Evolutionary conservation across 2,888 invertebrate species (phyloP), one percentile per base, ranked within the genome.

Genomic region (Sarcophaga variegata): DNA sequence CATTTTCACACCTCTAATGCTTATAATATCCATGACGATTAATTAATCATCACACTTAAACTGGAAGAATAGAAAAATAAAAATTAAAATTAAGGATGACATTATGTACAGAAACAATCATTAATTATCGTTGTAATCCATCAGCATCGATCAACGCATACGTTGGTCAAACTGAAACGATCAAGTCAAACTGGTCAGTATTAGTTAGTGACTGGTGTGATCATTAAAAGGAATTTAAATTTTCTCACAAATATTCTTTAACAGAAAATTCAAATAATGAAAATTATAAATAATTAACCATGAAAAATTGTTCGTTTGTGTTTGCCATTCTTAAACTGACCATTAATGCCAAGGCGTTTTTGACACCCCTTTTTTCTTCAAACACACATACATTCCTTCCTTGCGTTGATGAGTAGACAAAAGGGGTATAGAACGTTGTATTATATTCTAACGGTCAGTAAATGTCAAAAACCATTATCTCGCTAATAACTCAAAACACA

Each of bases 401-500:
- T 49, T 64, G 54, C 27, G 54, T 54, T 54, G 54, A 54, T 54
- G 54, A 54, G 10, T n/a, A 67, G 60, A 78, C 69, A 78, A 69
- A 70, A 70, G 59, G 14, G n/a, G n/a, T 70, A 70, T 70, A 47
- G 54, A 14, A 54, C 12, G 17, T 14, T 4, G 12, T 14, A 14
- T 17, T 14, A 12, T 54, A 54, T 76, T 79, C 81, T 84, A 90
- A 90, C 90, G 91, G 89, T 88, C 84, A 87, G 87, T 84, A 89
- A 91, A 90, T 89, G 92, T 90, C 91, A 88, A 82, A 89, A 89
- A 89, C 89, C 88, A 92, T 92, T 92, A 92, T 92, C 92, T 92
- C 88, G 88, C 92, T 92, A 92, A 92, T 92, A 91, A 91, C 90
- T 90, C 89, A 92, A 92, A 92, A 92, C 92, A 92, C 92, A 92